Percentiles rank a stretch among this genome's conserved stretches.
Evolutionary conservation across 2,888 invertebrate species (phyloP).

Genomic region (Mimachlamys varia): DNA sequence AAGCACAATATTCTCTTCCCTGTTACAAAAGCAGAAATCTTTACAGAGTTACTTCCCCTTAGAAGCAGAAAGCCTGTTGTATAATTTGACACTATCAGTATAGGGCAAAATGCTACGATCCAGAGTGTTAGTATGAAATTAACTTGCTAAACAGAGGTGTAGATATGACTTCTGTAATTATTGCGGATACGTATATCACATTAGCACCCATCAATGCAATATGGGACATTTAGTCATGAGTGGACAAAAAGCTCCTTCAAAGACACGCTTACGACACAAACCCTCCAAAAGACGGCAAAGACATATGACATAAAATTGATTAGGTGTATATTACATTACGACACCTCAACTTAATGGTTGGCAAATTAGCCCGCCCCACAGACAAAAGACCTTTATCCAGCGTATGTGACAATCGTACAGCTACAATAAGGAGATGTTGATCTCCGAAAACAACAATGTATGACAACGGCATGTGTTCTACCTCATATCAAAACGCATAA

Average conservation of each 20-base stretch:
- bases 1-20: no score
- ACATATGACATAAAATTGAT: background rate
- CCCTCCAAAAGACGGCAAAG: background rate
- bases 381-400: background rate
- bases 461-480: background rate
- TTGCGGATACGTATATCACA: background rate
- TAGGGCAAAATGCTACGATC: no score
- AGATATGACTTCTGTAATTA: background rate
- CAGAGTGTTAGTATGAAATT: no score
- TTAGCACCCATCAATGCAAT: background rate
- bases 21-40: background rate
- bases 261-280: background rate
- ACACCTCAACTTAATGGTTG: background rate
- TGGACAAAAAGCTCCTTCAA: background rate
- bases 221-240: background rate
- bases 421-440: background rate
- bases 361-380: slow-evolving; percentile 3
- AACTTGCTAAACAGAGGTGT: background rate
- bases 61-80: no score
- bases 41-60: background rate
- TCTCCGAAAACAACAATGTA: background rate
- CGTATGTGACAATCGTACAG: background rate
- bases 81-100: no score
- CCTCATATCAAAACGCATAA: background rate
- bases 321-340: background rate